These are phyloP conservation scores for Dipus sagitta DNA, from an alignment of 2,797 vertebrate genomes.

Conservation along the genomic window DNA sequence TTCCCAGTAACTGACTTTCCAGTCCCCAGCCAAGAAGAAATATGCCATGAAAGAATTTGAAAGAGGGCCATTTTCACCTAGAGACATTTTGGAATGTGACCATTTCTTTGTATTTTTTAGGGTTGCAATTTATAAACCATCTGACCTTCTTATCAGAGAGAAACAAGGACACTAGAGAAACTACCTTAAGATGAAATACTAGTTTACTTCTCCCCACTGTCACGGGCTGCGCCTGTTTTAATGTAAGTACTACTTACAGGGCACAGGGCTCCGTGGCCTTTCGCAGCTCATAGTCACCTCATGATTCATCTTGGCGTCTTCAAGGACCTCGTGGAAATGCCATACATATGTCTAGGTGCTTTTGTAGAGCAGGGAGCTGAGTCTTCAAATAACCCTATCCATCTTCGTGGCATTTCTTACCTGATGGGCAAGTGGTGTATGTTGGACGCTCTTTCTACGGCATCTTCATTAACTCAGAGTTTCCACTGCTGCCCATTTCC, in stretches of 20 bases:
- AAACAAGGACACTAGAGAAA: slow-evolving; percentile 66
- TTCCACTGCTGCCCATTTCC: slow-evolving; percentile 48
- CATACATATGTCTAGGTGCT: slow-evolving; percentile 72
- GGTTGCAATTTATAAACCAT: slow-evolving; percentile 82
- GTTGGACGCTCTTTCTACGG: slow-evolving; percentile 69
- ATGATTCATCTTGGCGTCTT: slow-evolving; percentile 80
- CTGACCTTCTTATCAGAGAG: slow-evolving; percentile 75
- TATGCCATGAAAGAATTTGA: slow-evolving; percentile 49
- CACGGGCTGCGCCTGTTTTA: not conserved
- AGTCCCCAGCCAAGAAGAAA: slow-evolving; percentile 68
- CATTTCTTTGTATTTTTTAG: slow-evolving; percentile 49
- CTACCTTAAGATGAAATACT: slow-evolving; percentile 56
- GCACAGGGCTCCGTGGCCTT: slow-evolving; percentile 71
- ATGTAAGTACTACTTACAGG: slow-evolving; percentile 46
- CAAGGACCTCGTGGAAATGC: slow-evolving; percentile 84
- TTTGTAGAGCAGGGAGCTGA: slow-evolving; percentile 66
- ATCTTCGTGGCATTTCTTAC: slow-evolving; percentile 78
- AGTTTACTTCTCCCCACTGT: slow-evolving; percentile 66
- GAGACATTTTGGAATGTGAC: slow-evolving; percentile 51
- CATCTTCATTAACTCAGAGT: slow-evolving; percentile 77
- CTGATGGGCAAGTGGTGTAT: slow-evolving; percentile 80
- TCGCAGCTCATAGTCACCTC: slow-evolving; percentile 78
- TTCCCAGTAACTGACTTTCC: slow-evolving; percentile 72
- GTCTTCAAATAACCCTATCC: slow-evolving; percentile 80
- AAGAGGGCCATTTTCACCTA: slow-evolving; percentile 60